Evolutionary conservation across 2,888 invertebrate genomes (phyloP), one percentile per base, ranked within the genome.

Genomic region (Chrysolina oricalcia): DNA sequence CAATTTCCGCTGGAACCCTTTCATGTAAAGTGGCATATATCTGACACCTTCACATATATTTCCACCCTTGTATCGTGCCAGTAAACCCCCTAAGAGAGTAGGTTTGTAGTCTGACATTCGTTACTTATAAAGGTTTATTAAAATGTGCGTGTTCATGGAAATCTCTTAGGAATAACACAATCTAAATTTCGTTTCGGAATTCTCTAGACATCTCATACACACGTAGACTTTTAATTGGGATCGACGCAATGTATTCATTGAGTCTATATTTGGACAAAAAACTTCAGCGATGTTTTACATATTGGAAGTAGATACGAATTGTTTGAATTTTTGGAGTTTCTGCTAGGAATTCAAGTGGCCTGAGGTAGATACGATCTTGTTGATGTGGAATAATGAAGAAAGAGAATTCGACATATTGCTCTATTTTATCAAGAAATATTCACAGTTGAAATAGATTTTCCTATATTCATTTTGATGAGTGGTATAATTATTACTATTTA

Each of bases 81-180:
- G 68, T 43, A 53, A 65, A 75, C 72, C 74, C 80, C 76, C 69
- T 74, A 77, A 77, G 40, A 27, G 71, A 78, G 68, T 77, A n/a
- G n/a, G n/a, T n/a, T n/a, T n/a, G n/a, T n/a, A 76, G 75, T 80
- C 74, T 80, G 73, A 79, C 76, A 74, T 80, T 79, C 56, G 74
- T 77, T 80, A 81, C 81, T 79, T 80, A 79, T 81, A 80, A 75
- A 76, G 78, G 78, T 80, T 81, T 81, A 83, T 82, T 82, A 81
- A 83, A 83, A 81, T 82, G 75, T 73, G 73, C 78, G 72, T 81
- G 80, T 79, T 76, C 73, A 70, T 70, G 19, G 23, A 41, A 71
- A 48, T 79, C 83, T 81, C 81, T 43, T 65, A 80, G 80, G 79
- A 78, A 75, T 80, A 76, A 48, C 59, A 65, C 78, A 72, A 74